These are phyloP conservation scores for Acrossocheilus wenchowensis DNA, from an alignment of 2,797 vertebrate species.

Conservation along the genomic window DNA sequence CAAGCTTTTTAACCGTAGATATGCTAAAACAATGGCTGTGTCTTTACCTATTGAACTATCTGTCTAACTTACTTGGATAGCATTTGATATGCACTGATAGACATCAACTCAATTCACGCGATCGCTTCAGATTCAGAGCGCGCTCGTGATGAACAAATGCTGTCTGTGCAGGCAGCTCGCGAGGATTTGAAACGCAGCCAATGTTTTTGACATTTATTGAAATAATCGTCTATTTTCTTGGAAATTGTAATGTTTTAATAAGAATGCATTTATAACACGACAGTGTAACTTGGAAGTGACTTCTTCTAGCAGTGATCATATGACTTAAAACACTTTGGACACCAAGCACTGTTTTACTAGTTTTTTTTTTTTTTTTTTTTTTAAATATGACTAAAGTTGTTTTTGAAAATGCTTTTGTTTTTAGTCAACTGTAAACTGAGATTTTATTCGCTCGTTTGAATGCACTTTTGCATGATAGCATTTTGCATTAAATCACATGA, in stretches of 20 bases:
- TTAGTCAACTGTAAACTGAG: background rate
- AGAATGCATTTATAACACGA: background rate
- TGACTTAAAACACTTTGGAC: background rate
- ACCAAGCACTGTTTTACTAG: background rate
- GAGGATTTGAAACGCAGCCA: background rate
- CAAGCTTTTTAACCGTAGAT: background rate
- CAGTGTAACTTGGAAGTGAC: background rate
- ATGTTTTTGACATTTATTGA: background rate
- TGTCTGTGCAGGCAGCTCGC: too few species aligned
- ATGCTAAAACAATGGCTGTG: background rate
- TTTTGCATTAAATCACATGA: constrained; percentile 4
- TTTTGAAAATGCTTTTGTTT: background rate
- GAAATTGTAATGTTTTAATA: background rate
- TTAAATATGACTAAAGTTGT: background rate
- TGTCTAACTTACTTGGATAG: background rate
- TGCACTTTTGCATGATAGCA: background rate
- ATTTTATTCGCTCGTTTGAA: background rate
- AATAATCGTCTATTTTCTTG: background rate
- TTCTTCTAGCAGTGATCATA: background rate
- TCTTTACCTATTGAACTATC: background rate
- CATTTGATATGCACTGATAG: too few species aligned
- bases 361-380: background rate
- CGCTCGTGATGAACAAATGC: background rate
- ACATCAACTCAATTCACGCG: background rate
- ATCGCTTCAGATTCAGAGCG: background rate